Evolutionary conservation across 2,113 vertebrate genomes (phyloP).

Genomic region (Menura novaehollandiae): DNA sequence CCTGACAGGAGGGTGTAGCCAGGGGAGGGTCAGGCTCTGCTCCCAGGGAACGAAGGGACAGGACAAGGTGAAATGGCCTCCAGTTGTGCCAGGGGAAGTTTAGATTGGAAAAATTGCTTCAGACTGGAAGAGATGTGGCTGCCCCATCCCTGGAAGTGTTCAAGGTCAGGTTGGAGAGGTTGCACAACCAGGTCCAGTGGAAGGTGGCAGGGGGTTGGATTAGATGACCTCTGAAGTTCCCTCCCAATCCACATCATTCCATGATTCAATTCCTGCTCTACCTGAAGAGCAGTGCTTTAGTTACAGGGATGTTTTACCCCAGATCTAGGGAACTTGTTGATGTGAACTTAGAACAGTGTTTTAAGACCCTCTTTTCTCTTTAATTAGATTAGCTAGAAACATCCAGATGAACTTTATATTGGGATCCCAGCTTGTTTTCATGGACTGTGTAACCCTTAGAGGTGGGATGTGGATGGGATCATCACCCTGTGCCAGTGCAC

Average conservation of each 20-base stretch:
- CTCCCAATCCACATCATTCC: neutral
- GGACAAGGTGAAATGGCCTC: neutral
- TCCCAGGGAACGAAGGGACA: neutral
- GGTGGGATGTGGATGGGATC: neutral
- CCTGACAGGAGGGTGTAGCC: neutral
- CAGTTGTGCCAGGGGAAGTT: neutral
- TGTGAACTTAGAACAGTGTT: neutral
- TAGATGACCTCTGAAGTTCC: neutral
- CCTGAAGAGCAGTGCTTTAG: neutral
- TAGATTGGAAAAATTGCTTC: neutral
- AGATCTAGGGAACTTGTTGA: neutral
- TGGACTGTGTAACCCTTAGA: neutral
- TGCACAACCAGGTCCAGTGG: neutral
- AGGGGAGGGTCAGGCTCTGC: neutral
- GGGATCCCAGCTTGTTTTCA: neutral
- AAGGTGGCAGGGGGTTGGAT: neutral
- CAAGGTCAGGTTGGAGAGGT: neutral
- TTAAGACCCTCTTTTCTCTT: neutral
- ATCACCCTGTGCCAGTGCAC: accelerated
- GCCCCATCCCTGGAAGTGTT: neutral
- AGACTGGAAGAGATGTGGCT: neutral
- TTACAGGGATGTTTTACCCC: neutral
- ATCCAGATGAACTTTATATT: neutral
- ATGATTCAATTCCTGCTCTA: neutral
- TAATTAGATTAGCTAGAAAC: neutral